Evolutionary conservation across 2,113 vertebrate species (phyloP).

Genomic region (Holacanthus passer): DNA sequence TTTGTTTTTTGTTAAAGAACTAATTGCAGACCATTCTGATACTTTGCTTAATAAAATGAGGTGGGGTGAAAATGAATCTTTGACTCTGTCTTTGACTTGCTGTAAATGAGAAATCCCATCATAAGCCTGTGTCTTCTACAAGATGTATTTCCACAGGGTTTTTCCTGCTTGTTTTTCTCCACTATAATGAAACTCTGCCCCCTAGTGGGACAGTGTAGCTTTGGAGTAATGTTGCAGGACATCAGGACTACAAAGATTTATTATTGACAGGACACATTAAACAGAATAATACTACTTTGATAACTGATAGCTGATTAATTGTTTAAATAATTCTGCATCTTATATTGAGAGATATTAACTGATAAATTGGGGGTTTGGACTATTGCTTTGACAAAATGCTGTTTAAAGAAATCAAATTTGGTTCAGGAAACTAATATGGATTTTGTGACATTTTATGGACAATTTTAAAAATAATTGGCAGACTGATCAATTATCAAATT

Average conservation of each 20-base stretch:
- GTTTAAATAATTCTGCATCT: no score
- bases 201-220: background rate
- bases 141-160: background rate
- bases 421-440: no score
- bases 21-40: constrained; percentile 73
- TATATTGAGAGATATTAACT: no score
- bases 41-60: constrained; percentile 82
- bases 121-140: background rate
- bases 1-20: constrained; percentile 61
- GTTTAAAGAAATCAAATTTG: no score
- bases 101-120: background rate
- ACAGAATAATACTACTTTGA: no score
- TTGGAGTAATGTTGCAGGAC: background rate
- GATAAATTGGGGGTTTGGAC: no score
- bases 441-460: no score
- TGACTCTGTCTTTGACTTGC: constrained; percentile 6
- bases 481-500: no score
- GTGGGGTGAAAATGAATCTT: constrained; percentile 41
- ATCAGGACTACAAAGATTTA: background rate
- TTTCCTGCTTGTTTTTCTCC: background rate
- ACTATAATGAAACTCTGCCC: constrained; percentile 16
- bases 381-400: no score
- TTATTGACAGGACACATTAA: no score
- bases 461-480: no score
- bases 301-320: no score